These are phyloP conservation scores for Lagria hirta DNA, from an alignment of 2,888 invertebrate genomes.

Conservation along the genomic window DNA sequence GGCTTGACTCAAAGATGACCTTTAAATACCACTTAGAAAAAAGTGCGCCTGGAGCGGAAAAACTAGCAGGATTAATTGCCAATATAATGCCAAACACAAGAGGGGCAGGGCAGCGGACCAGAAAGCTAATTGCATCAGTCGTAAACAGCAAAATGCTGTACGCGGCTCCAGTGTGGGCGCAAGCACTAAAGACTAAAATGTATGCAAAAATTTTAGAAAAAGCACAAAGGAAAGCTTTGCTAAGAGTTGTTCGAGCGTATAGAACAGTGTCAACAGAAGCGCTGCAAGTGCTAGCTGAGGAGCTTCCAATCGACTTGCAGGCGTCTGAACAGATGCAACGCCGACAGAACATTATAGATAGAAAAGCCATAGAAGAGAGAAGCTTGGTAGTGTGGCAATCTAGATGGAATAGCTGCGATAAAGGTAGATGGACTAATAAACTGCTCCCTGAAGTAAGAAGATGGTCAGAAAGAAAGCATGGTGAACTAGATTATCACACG, in stretches of 20 bases:
- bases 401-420: constrained; percentile 8
- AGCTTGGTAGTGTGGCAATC: constrained; percentile 9
- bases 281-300: constrained; percentile 3
- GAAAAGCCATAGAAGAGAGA: neutral
- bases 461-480: constrained; percentile 18
- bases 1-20: neutral
- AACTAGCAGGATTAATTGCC: neutral
- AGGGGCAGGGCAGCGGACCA: neutral
- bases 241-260: constrained; percentile 5
- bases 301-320: constrained; percentile 8
- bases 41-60: neutral
- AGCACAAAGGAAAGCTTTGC: neutral
- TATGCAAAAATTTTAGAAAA: neutral
- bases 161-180: neutral
- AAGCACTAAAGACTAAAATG: neutral
- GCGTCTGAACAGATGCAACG: constrained; percentile 1
- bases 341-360: neutral
- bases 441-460: constrained; percentile 18
- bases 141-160: neutral
- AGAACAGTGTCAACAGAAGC: constrained; percentile 9
- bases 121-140: neutral
- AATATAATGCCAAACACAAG: neutral
- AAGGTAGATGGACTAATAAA: constrained; percentile 17
- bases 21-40: neutral
- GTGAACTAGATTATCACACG: constrained; percentile 17